Conservation (phyloP, 2,797 vertebrate species). For the Neosilurus hyrtlii region DNA sequence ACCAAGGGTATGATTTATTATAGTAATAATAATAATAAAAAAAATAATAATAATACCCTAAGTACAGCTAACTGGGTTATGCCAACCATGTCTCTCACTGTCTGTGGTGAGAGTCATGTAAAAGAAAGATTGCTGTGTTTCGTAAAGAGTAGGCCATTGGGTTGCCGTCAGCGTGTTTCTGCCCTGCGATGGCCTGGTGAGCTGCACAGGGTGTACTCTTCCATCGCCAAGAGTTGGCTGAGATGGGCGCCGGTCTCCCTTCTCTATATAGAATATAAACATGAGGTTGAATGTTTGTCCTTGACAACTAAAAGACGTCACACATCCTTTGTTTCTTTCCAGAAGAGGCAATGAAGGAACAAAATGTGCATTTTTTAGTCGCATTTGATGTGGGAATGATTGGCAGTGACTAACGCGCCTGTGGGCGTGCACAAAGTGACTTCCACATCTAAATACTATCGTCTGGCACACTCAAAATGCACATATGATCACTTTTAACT, state of each 20-base stretch:
- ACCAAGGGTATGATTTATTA: not conserved
- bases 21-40: no score
- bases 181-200: no score
- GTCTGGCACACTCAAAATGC: constrained; percentile 69
- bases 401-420: constrained; percentile 64
- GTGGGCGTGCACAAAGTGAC: constrained; percentile 76
- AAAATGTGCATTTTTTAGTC: constrained; percentile 27
- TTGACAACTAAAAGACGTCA: constrained; percentile 6
- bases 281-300: not conserved
- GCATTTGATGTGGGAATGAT: constrained; percentile 59
- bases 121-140: no score
- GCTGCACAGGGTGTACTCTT: no score
- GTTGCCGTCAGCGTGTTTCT: no score
- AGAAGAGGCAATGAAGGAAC: not conserved
- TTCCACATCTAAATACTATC: constrained; percentile 71
- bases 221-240: no score
- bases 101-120: no score
- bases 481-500: constrained; percentile 59
- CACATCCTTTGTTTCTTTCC: not conserved
- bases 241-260: not conserved
- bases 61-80: no score
- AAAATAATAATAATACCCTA: no score
- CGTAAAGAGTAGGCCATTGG: no score
- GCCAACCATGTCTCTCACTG: no score
- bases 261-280: not conserved